Evolutionary conservation across 2,113 vertebrate species (phyloP).

Genomic region (Bujurquina vittata): DNA sequence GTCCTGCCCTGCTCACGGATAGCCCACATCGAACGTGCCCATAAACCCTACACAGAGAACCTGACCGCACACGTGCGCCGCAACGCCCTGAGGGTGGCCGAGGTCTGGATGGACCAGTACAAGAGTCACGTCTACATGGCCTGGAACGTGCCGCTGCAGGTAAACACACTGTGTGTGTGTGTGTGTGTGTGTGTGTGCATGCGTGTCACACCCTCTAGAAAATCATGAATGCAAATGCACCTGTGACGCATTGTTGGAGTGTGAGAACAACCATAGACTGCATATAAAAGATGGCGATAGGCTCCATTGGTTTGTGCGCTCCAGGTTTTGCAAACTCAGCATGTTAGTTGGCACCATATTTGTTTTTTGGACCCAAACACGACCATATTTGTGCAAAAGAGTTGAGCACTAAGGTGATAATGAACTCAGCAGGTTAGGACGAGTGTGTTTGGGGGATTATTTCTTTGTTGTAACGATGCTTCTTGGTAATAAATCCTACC

Average conservation of each 20-base stretch:
- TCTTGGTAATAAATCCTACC: too few relatives aligned
- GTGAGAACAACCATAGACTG: neutral
- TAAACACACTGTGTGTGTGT: constrained; percentile 37
- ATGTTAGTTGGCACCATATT: neutral
- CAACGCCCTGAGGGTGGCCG: constrained; percentile 91
- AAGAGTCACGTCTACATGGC: constrained; percentile 97
- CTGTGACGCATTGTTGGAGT: neutral
- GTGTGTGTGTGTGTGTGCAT: neutral
- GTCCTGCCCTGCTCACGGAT: constrained; percentile 94
- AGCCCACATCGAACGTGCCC: constrained; percentile 95
- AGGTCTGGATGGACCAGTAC: constrained; percentile 98
- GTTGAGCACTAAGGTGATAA: neutral
- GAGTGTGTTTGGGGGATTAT: too few relatives aligned
- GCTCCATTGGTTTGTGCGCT: too few relatives aligned
- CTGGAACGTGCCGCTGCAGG: constrained; percentile 95
- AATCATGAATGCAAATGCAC: neutral
- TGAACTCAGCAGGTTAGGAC: too few relatives aligned
- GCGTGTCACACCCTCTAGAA: neutral
- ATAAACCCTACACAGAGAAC: constrained; percentile 95
- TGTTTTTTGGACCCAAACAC: neutral
- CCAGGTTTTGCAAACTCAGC: neutral
- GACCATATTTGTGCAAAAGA: neutral
- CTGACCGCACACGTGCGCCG: constrained; percentile 91
- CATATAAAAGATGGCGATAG: neutral
- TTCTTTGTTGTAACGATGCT: too few relatives aligned